A percentile compares a stretch with the other conserved stretches of the same genome.
Conservation (phyloP, 1,140 invertebrate genomes). For the Ectropis grisescens region DNA sequence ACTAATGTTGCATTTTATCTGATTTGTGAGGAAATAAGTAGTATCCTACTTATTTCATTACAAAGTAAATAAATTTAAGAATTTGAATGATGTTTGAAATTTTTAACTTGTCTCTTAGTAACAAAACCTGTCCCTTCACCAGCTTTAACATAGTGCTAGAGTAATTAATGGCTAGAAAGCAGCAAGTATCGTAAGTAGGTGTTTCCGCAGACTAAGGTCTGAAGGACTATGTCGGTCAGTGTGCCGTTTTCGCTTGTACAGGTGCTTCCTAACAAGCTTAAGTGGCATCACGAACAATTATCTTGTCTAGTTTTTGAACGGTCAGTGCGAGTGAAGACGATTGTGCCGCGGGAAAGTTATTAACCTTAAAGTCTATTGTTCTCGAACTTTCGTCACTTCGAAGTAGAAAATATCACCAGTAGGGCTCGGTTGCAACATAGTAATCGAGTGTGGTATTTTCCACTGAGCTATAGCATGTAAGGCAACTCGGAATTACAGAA, state of each 20-base stretch:
- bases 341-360: conserved; percentile 21
- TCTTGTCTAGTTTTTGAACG: conserved; percentile 12
- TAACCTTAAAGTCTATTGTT: conserved; percentile 4
- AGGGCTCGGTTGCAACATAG: too few relatives aligned
- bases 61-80: too few relatives aligned
- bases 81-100: too few relatives aligned
- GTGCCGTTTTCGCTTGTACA: conserved; percentile 20
- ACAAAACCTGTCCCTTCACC: too few relatives aligned
- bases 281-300: conserved; percentile 9
- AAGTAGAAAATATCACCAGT: too few relatives aligned
- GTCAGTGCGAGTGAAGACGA: conserved; percentile 10
- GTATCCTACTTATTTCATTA: too few relatives aligned
- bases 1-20: too few relatives aligned
- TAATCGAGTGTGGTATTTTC: too few relatives aligned
- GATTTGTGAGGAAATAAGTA: too few relatives aligned
- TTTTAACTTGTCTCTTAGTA: too few relatives aligned
- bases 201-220: conserved; percentile 29
- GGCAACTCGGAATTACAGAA: conserved; percentile 22
- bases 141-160: conserved; percentile 2
- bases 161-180: conserved; percentile 39
- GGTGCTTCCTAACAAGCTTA: conserved; percentile 6
- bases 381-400: too few relatives aligned
- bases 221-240: conserved; percentile 42
- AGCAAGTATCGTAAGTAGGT: conserved; percentile 21
- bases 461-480: too few relatives aligned